Percentiles rank a stretch among this genome's conserved stretches.
phyloP scores from a whole-genome alignment of 37 sponge, comb jelly and placozoan genomes.

The Mnemiopsis leidyi region DNA sequence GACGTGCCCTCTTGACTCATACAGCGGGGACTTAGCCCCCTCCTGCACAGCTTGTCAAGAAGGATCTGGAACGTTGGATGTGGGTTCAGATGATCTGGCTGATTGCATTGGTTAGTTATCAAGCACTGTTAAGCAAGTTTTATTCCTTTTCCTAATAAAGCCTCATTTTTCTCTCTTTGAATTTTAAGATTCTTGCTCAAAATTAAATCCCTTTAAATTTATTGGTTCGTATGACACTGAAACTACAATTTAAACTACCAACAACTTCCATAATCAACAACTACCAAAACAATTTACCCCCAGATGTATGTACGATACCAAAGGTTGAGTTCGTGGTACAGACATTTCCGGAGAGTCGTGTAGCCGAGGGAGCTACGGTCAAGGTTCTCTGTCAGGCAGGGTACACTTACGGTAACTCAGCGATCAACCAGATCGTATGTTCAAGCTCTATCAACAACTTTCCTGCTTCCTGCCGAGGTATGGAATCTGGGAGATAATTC shows the following conservation, averaged over 20 bases:
- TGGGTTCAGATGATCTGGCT: background rate
- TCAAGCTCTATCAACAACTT: background rate
- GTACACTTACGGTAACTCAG: background rate
- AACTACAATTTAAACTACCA: no score
- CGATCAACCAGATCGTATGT: background rate
- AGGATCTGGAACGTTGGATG: background rate
- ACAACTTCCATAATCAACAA: no score
- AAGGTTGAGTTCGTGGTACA: background rate
- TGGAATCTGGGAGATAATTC: background rate
- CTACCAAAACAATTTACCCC: no score
- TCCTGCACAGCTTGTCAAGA: conserved; percentile 12
- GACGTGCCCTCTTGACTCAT: background rate
- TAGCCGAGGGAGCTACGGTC: background rate
- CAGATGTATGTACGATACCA: background rate
- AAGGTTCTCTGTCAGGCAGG: background rate
- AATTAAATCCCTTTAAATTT: no score
- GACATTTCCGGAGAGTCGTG: background rate
- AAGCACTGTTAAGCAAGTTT: background rate
- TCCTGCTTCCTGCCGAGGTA: conserved; percentile 42
- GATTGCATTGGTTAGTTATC: background rate
- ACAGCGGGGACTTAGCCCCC: background rate
- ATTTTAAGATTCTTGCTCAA: no score
- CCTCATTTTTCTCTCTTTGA: no score
- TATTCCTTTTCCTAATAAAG: background rate
- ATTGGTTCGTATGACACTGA: no score